These are phyloP conservation scores for Barypeithes pellucidus DNA, from an alignment of 2,888 invertebrate species.

Conservation along the genomic window DNA sequence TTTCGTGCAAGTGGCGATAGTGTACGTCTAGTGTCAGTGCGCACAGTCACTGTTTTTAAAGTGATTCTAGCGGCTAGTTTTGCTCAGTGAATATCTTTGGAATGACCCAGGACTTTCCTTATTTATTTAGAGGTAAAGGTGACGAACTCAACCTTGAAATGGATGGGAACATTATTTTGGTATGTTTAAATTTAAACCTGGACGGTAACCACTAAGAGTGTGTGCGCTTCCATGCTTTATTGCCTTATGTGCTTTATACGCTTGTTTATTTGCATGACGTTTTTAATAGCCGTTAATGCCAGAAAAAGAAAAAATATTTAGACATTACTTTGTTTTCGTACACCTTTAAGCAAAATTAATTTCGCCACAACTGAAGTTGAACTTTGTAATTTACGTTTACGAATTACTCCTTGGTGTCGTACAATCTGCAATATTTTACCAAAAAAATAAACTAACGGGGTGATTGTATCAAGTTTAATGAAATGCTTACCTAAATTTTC, in stretches of 20 bases:
- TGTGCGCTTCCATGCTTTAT: slow-evolving; percentile 29
- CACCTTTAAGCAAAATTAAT: slow-evolving; percentile 37
- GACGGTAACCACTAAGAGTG: slow-evolving; percentile 9
- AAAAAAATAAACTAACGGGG: too few relatives aligned
- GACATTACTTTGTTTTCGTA: slow-evolving; percentile 31
- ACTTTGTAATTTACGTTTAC: background rate
- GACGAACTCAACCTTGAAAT: slow-evolving; percentile 57
- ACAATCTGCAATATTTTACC: too few relatives aligned
- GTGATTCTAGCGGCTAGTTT: slow-evolving; percentile 33
- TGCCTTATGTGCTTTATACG: slow-evolving; percentile 47
- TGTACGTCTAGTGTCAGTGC: slow-evolving; percentile 37
- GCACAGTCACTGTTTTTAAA: background rate
- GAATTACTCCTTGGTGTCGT: too few relatives aligned
- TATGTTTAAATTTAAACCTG: slow-evolving; percentile 56
- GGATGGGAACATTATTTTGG: slow-evolving; percentile 56
- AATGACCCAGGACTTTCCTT: slow-evolving; percentile 36
- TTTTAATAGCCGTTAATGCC: slow-evolving; percentile 42
- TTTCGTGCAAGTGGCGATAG: slow-evolving; percentile 15
- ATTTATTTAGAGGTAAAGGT: slow-evolving; percentile 46
- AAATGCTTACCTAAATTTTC: too few relatives aligned
- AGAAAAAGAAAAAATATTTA: slow-evolving; percentile 30
- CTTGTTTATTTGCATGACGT: slow-evolving; percentile 43
- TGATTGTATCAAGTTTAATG: too few relatives aligned
- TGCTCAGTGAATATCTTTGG: slow-evolving; percentile 15
- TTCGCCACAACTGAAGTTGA: slow-evolving; percentile 1